Evolutionary conservation across 2,113 vertebrate species (phyloP).

Genomic region (Neolamprologus caudopunctatus): DNA sequence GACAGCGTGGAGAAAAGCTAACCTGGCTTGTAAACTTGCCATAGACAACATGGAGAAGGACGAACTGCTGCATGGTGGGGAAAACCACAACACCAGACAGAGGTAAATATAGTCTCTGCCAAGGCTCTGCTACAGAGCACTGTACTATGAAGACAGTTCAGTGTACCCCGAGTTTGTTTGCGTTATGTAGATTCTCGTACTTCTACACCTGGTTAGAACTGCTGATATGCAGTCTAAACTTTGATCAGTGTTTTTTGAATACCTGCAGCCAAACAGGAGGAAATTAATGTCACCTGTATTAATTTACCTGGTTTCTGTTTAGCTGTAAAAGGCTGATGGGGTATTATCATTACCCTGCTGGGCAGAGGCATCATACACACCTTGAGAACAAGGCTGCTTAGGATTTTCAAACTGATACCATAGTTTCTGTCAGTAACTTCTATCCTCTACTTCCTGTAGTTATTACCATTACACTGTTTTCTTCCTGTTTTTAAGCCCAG

Average conservation of each 20-base stretch:
- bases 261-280: neutral
- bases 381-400: neutral
- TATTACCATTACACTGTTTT: neutral
- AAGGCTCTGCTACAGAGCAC: neutral
- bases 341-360: neutral
- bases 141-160: neutral
- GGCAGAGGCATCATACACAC: neutral
- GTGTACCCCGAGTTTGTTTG: neutral
- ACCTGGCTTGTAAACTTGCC: slow-evolving; percentile 86
- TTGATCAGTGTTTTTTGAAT: neutral
- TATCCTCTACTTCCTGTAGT: neutral
- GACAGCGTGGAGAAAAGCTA: slow-evolving; percentile 91
- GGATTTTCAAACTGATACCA: neutral
- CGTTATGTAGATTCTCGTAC: neutral
- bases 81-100: slow-evolving; percentile 65
- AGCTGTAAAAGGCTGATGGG: neutral
- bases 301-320: neutral
- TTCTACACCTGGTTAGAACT: neutral
- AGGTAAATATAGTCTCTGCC: slow-evolving; percentile 62
- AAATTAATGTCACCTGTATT: neutral
- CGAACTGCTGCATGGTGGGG: slow-evolving; percentile 76
- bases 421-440: neutral
- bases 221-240: neutral
- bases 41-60: slow-evolving; percentile 89
- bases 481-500: neutral